phyloP scores from a whole-genome alignment of 2,797 vertebrate genomes.

The Semotilus atromaculatus region DNA sequence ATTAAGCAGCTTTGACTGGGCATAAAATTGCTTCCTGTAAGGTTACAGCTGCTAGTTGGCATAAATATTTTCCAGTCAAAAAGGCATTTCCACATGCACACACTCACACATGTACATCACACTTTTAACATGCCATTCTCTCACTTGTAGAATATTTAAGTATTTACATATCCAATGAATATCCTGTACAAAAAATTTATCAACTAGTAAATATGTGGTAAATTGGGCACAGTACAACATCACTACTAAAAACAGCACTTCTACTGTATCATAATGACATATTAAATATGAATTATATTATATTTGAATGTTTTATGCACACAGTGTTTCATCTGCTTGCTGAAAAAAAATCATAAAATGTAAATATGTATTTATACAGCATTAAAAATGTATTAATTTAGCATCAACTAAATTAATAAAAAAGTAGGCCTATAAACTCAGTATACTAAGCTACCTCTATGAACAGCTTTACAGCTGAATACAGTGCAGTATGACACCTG shows the following conservation, averaged over 20 bases:
- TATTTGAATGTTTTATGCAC: neutral
- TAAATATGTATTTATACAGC: too few relatives aligned
- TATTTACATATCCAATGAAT: neutral
- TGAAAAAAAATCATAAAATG: neutral
- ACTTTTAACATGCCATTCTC: neutral
- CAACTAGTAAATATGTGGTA: neutral
- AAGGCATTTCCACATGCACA: slow-evolving; percentile 18
- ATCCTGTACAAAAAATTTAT: neutral
- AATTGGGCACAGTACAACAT: neutral
- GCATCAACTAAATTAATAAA: neutral
- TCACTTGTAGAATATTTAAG: neutral
- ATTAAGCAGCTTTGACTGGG: slow-evolving; percentile 59
- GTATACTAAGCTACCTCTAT: neutral
- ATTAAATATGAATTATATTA: neutral
- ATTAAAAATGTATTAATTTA: too few relatives aligned
- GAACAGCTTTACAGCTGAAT: neutral
- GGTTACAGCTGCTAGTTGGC: slow-evolving; percentile 48
- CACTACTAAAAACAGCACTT: neutral
- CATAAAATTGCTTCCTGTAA: slow-evolving; percentile 63
- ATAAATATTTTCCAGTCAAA: slow-evolving; percentile 8
- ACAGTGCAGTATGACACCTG: neutral
- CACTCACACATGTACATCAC: neutral
- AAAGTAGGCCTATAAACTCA: neutral
- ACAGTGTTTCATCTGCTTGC: neutral
- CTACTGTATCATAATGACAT: neutral